Percentiles rank a stretch among this genome's conserved stretches.
phyloP scores from a whole-genome alignment of 2,888 invertebrate genomes.

The Scaptomyza flava region DNA sequence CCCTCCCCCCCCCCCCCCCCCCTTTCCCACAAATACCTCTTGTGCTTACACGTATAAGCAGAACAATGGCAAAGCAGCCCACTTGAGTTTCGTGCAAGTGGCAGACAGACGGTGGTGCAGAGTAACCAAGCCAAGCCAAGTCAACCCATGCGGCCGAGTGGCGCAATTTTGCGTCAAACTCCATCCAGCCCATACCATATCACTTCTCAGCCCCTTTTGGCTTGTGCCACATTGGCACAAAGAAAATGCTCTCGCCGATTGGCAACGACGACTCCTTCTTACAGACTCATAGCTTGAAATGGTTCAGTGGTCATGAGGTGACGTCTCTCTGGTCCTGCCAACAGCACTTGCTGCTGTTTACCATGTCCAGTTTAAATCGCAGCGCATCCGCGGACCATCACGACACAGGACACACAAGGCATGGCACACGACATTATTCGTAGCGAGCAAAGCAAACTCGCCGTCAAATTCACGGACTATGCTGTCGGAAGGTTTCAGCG shows the following conservation, averaged over 20 bases:
- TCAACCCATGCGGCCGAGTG: slow-evolving; percentile 47
- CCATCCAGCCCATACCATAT: slow-evolving; percentile 25
- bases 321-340: slow-evolving; percentile 41
- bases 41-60: slow-evolving; percentile 40
- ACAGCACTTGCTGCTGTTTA: slow-evolving; percentile 54
- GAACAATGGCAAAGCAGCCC: slow-evolving; percentile 76
- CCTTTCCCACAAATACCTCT: no score
- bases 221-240: slow-evolving; percentile 59
- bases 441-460: slow-evolving; percentile 45
- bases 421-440: slow-evolving; percentile 33
- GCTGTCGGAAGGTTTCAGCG: slow-evolving; percentile 21
- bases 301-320: slow-evolving; percentile 44
- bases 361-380: slow-evolving; percentile 66
- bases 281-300: slow-evolving; percentile 38
- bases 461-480: slow-evolving; percentile 36
- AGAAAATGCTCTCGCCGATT: slow-evolving; percentile 68
- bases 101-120: slow-evolving; percentile 46
- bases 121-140: slow-evolving; percentile 36
- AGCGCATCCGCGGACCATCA: slow-evolving; percentile 44
- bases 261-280: slow-evolving; percentile 55
- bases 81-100: slow-evolving; percentile 77
- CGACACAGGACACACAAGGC: slow-evolving; percentile 14
- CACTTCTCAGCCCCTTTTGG: slow-evolving; percentile 18
- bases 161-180: slow-evolving; percentile 63
- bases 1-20: no score